Base-by-base conservation (phyloP, 1,140 invertebrate genomes). In the Andricus grossulariae region DNA sequence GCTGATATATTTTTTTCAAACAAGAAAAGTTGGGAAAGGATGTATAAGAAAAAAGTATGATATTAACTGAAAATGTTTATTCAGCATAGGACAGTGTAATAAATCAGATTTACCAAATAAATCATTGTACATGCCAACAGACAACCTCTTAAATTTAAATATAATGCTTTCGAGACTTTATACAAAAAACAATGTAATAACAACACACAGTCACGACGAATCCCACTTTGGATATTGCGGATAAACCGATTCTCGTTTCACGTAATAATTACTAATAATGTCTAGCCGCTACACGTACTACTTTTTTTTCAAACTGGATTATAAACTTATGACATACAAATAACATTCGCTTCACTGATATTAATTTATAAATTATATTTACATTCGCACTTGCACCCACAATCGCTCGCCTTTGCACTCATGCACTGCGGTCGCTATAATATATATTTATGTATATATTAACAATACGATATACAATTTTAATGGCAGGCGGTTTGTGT, bases 91-190 rank as follows among this genome's bases (percentile, higher is more conserved):
- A 80, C 78, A 77, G 82, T 83, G 80, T 85, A 86, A 85, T 85
- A 84, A 86, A 87, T 84, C 77, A 84, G 72, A 75, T 85, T 84
- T 84, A 85, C 80, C 78, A 81, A 84, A 86, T 85, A 84, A 84
- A 86, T 86, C 82, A 81, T 86, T 81, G 80, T 82, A 83, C 82
- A 81, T 86, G 83, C 84, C 76, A 86, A 87, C 85, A 86, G 86
- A 87, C 83, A 86, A 86, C 83, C 84, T 82, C 78, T 84, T 84
- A 83, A 84, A 85, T 80, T 82, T 83, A 84, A 86, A 83, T 84
- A 84, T 83, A 80, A 79, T 77, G 78, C 52, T 78, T 82, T 79
- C 76, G 76, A 74, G 50, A 49, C 73, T 82, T 77, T 84, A 70
- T 84, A 82, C 78, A 80, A 71, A 80, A 78, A 85, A 83, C 75